Conservation (phyloP, 92 coral and sea anemone species). For the Porites rus region DNA sequence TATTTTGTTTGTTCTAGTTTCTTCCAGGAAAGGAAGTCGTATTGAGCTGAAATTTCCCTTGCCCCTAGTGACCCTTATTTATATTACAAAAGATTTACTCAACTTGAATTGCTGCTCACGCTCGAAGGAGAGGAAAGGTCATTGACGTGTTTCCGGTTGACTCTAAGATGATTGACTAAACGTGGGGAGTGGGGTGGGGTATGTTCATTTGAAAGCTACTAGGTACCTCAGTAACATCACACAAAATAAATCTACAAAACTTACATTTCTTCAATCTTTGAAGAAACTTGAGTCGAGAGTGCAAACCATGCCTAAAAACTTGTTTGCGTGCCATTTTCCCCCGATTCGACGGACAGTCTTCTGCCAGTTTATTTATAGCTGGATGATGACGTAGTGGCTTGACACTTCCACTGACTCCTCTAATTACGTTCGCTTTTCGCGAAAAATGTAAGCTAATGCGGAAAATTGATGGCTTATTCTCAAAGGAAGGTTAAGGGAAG, state of each 20-base stretch:
- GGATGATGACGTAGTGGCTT: background rate
- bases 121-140: too few relatives aligned
- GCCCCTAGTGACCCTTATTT: background rate
- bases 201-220: background rate
- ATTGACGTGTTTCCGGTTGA: background rate
- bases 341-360: too few relatives aligned
- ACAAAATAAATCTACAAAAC: background rate
- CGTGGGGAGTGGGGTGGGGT: background rate
- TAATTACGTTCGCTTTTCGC: background rate
- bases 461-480: background rate
- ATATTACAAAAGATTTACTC: too few relatives aligned
- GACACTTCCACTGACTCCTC: background rate
- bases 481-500: background rate
- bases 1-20: too few relatives aligned
- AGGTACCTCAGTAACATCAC: background rate
- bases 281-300: background rate
- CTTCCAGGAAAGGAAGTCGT: too few relatives aligned
- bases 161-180: background rate
- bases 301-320: background rate
- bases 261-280: too few relatives aligned
- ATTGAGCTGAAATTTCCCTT: background rate
- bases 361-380: background rate
- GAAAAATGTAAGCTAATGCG: background rate
- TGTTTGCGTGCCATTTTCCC: background rate
- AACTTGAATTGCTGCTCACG: too few relatives aligned